Conservation (phyloP, 2,113 vertebrate genomes). For the Odocoileus virginianus region DNA sequence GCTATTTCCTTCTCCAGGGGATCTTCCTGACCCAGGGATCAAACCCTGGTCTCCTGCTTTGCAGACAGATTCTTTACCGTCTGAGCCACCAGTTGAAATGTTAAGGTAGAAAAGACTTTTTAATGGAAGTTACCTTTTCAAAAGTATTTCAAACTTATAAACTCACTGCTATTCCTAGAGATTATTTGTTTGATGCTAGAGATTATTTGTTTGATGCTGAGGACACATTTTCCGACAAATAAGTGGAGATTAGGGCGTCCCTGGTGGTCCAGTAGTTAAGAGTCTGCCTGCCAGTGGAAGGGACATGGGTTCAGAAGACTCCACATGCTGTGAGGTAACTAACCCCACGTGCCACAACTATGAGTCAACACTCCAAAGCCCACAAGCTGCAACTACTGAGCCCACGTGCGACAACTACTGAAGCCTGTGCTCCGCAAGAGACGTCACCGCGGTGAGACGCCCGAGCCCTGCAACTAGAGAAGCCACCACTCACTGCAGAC, state of each 20-base stretch:
- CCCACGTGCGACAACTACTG: not conserved
- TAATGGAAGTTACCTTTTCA: not conserved
- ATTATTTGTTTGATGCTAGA: not conserved
- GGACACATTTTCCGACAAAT: not conserved
- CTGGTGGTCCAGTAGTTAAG: not conserved
- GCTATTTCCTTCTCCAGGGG: not conserved
- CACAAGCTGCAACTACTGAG: not conserved
- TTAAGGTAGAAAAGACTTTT: not conserved
- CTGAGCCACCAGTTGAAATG: not conserved
- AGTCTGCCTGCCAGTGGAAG: not conserved
- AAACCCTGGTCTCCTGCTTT: not conserved
- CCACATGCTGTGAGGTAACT: not conserved
- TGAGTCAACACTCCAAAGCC: not conserved
- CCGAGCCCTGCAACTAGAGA: not conserved
- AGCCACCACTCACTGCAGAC: not conserved
- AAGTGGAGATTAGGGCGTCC: not conserved
- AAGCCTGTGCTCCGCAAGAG: not conserved
- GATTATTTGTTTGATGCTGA: not conserved
- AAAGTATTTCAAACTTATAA: not conserved
- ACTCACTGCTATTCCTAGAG: not conserved
- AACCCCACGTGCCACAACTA: not conserved
- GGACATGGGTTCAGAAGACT: not conserved
- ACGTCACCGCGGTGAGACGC: not conserved
- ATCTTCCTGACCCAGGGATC: not conserved
- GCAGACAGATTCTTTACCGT: not conserved